Base-by-base conservation (phyloP, 2,113 vertebrate genomes). In the Alosa alosa region DNA sequence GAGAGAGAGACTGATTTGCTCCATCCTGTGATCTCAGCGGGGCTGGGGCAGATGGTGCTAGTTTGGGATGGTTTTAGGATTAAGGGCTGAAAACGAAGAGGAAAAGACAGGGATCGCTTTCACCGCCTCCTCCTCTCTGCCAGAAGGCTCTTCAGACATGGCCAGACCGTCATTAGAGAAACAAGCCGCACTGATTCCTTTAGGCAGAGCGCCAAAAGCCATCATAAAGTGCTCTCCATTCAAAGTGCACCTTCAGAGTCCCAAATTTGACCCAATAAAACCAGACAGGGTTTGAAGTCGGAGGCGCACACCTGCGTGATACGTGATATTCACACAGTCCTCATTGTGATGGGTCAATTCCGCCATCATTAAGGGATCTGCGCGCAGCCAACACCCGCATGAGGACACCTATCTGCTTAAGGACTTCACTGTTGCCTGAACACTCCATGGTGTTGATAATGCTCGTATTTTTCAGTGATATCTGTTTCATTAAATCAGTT, bases 11-110 rank as follows among this genome's bases (percentile, higher is more conserved):
- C 15, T n/a, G 84, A 85, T 55, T 20, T 72, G 25, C 64, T 72
- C n/a, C 31, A 72, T 36, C 31, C 64, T 72, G 25, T 72, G 64
- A 72, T 72, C 64, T 72, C 25, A 31, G 9, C 50, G 89, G 89
- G 31, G 83, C 81, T 84, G 85, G 84, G 86, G 86, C 91, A 91
- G 91, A 92, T 88, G 88, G 86, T 85, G 15, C 90, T 88, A 90
- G 89, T 89, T 86, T 17, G 83, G 86, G 89, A 92, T 91, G 90
- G 89, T 92, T 92, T 92, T 90, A 92, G 92, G 93, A 93, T 94
- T 94, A 92, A 90, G 90, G 89, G 89, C 86, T 84, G 82, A 86
- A 90, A 85, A 86, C 86, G 86, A 90, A 89, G 89, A 49, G 85
- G 82, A 78, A 82, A 84, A 84, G 84, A 88, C 83, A 78, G 88